These are phyloP conservation scores for Pachyuromys duprasi DNA, from an alignment of 2,797 vertebrate genomes.

Conservation along the genomic window DNA sequence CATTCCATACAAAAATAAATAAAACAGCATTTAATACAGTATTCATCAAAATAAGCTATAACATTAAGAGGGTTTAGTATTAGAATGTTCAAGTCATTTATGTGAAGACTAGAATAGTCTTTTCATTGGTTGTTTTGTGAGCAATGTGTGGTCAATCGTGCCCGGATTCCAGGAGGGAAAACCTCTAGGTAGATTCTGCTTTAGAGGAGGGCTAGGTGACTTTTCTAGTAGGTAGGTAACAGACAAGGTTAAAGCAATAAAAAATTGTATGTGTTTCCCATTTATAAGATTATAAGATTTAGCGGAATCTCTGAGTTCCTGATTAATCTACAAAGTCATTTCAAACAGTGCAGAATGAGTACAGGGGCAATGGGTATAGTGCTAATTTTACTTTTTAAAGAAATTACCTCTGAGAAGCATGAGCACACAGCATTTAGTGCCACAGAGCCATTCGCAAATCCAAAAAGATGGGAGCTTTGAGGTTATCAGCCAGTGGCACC, in stretches of 20 bases:
- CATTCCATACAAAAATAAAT: background rate
- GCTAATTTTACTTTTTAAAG: slow-evolving; percentile 65
- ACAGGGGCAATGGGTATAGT: slow-evolving; percentile 1
- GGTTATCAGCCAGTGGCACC: background rate
- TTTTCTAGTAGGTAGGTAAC: slow-evolving; percentile 8
- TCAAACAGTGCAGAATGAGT: slow-evolving; percentile 2
- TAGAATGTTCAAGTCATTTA: background rate
- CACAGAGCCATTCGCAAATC: slow-evolving; percentile 18
- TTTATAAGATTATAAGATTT: slow-evolving; percentile 54
- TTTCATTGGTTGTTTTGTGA: background rate
- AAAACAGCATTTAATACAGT: background rate
- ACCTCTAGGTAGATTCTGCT: background rate
- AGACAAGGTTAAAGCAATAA: slow-evolving; percentile 46
- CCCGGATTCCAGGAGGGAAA: background rate
- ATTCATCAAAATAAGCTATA: slow-evolving; percentile 22
- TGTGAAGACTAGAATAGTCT: background rate
- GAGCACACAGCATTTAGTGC: slow-evolving; percentile 49
- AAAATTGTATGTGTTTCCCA: slow-evolving; percentile 10
- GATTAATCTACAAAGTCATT: slow-evolving; percentile 33
- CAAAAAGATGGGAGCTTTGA: slow-evolving; percentile 20
- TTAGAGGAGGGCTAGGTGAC: background rate
- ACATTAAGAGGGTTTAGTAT: background rate
- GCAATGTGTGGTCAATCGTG: background rate
- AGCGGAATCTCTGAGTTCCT: background rate
- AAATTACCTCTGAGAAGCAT: slow-evolving; percentile 10